Evolutionary conservation across 1,140 invertebrate species (phyloP).

Genomic region (Pygmarrhopalites habei): DNA sequence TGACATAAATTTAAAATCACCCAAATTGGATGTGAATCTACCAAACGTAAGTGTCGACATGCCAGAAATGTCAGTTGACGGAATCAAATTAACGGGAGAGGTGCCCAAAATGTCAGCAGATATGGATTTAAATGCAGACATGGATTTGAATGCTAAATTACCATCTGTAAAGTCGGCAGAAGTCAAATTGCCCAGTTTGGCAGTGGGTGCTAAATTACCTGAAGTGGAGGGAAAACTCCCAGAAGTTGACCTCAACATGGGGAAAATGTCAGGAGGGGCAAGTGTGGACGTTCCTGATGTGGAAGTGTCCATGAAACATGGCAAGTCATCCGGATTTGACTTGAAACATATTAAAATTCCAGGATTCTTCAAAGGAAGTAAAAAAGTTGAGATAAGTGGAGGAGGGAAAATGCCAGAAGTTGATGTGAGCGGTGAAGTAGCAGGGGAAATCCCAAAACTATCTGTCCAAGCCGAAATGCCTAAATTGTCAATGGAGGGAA

Average conservation of each 20-base stretch:
- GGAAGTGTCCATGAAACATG: neutral
- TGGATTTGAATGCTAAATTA: neutral
- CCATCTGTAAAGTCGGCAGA: neutral
- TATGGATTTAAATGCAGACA: neutral
- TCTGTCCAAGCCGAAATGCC: neutral
- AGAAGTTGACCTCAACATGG: neutral
- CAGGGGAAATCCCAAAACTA: neutral
- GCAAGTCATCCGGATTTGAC: neutral
- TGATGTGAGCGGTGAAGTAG: neutral
- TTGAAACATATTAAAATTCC: slow-evolving; percentile 1
- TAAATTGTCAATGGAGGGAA: neutral
- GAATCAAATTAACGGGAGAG: too few species aligned
- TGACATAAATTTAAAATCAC: neutral
- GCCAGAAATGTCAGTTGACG: neutral
- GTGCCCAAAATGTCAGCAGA: too few species aligned
- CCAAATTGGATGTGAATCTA: neutral
- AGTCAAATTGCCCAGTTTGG: neutral
- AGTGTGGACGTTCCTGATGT: neutral
- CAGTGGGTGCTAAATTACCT: neutral
- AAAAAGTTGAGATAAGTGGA: neutral
- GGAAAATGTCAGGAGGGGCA: neutral
- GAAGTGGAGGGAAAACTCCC: neutral
- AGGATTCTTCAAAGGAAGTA: neutral
- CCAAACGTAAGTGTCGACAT: neutral
- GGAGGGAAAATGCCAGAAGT: neutral